Percentiles rank a stretch among this genome's conserved stretches.
phyloP scores from a whole-genome alignment of 2,797 vertebrate species.

The Leptatherina wallacei region DNA sequence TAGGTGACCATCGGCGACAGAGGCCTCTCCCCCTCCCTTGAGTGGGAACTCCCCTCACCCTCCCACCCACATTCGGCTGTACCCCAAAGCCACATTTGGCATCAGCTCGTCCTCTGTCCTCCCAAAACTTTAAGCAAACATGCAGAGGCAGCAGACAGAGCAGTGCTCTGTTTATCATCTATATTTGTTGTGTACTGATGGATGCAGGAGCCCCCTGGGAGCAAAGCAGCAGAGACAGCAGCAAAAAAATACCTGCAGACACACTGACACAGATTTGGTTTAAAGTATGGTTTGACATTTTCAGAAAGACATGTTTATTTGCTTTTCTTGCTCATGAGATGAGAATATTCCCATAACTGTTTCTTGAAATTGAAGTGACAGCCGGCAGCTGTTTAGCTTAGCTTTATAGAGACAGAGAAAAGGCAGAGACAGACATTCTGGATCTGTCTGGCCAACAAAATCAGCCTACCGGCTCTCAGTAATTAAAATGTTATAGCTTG shows the following conservation, averaged over 20 bases:
- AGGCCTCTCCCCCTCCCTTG: slow-evolving; percentile 19
- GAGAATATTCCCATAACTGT: not conserved
- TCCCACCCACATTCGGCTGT: slow-evolving; percentile 34
- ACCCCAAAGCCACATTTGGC: slow-evolving; percentile 63
- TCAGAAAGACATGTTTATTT: slow-evolving; percentile 4
- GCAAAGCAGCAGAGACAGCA: not conserved
- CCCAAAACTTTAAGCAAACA: slow-evolving; percentile 60
- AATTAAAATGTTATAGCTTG: not conserved
- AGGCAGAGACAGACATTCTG: not conserved
- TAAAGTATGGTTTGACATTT: slow-evolving; percentile 15
- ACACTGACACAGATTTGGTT: not conserved
- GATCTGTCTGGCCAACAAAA: not conserved
- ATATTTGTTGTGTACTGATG: slow-evolving; percentile 46
- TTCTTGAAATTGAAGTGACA: not conserved
- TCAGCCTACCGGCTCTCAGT: not conserved
- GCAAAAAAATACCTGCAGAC: slow-evolving; percentile 16
- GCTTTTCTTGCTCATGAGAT: not conserved
- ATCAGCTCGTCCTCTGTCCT: slow-evolving; percentile 56
- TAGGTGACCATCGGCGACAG: slow-evolving; percentile 46
- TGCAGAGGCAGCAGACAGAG: slow-evolving; percentile 38
- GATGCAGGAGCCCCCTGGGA: not conserved
- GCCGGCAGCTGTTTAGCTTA: not conserved
- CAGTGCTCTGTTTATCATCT: slow-evolving; percentile 48
- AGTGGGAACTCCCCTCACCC: slow-evolving; percentile 12
- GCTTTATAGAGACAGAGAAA: not conserved